Evolutionary conservation across 2,797 vertebrate genomes (phyloP), one percentile per base, ranked within the genome.

Genomic region (Trichosurus vulpecula): DNA sequence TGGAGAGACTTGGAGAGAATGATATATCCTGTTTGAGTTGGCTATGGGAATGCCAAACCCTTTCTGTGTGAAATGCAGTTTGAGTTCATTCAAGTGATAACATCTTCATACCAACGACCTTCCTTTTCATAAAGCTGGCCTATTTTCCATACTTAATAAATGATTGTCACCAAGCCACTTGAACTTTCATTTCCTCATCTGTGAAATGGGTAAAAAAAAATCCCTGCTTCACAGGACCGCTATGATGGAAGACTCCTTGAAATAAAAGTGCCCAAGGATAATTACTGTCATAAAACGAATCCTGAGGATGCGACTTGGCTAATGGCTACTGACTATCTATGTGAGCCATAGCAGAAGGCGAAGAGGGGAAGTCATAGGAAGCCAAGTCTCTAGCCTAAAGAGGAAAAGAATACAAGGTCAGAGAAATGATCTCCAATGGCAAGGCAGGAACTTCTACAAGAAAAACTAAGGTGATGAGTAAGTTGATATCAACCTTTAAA

Each of bases 1-100:
- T 12, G 93, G 91, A 90, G 94, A 94, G 1, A 4, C 89, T 94
- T 11, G 92, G 94, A 94, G 52, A 94, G 93, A 96, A 95, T 19
- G 90, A 81, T 12, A 66, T 89, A 94, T 98, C 97, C 97, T 98
- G 98, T 98, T 98, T 97, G 95, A 97, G 93, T 98, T 98, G 97
- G 98, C 97, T 92, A 57, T n/a, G 81, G 94, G 52, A 92, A 41
- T 0, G 61, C 95, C 97, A 95, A 95, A 51, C 94, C 96, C 94
- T 90, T 95, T 96, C 94, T 93, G 94, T 96, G 96, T 53, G 93
- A 94, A 87, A 93, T 91, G 54, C 90, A 96, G 94, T 94, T 91
- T 92, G 19, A 55, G n/a, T 87, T 54, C 90, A 95, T 89, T 92
- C 25, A 94, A 95, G 92, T 0, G 57, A 96, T 93, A 96, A 91